Base-by-base conservation (phyloP, 2,797 vertebrate genomes). In the Protosalanx chinensis region DNA sequence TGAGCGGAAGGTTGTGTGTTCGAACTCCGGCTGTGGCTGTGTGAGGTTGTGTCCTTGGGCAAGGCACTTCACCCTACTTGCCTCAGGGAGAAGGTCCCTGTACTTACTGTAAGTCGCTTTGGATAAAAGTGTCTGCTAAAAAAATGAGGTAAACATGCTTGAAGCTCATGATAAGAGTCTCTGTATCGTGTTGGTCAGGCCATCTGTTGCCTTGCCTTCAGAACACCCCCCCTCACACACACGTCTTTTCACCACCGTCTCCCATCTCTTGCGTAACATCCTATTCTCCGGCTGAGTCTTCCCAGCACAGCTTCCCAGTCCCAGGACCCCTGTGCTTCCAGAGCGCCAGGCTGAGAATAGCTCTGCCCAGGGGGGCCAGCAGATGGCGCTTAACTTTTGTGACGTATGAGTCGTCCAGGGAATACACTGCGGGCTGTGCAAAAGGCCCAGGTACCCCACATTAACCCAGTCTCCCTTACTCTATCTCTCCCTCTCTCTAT, bases 311-410 rank as follows among this genome's bases (percentile, higher is more conserved):
- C 37, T 3, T 41, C 10, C 8, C 10, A 13, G 10, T 2, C 12
- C 10, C 41, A 46, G 41, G 41, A 46, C 41, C 41, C 41, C 41
- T 8, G 3, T 46, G 41, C 41, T 46, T 46, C 41, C n/a, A 61
- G 59, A 62, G 60, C 27, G 60, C 8, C 3, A 8, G 27, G 29
- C 72, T 76, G 46, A 83, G 74, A 84, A 84, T 77, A 81, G 79
- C 79, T 72, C 30, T 46, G 69, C 81, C 32, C 29, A 62, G 71
- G 77, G 79, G 69, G 70, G 78, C 68, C 68, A 59, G 72, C 81
- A 84, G 85, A 78, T 82, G 84, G 83, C 53, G 67, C 58, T 75
- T 75, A 62, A 74, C 51, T 67, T 69, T 72, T 49, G 29, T 82
- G 80, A 85, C 72, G 64, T 74, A 68, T 35, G 53, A 3, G 12